Evolutionary conservation across 2,888 invertebrate species (phyloP).

Genomic region (Phortica magna): DNA sequence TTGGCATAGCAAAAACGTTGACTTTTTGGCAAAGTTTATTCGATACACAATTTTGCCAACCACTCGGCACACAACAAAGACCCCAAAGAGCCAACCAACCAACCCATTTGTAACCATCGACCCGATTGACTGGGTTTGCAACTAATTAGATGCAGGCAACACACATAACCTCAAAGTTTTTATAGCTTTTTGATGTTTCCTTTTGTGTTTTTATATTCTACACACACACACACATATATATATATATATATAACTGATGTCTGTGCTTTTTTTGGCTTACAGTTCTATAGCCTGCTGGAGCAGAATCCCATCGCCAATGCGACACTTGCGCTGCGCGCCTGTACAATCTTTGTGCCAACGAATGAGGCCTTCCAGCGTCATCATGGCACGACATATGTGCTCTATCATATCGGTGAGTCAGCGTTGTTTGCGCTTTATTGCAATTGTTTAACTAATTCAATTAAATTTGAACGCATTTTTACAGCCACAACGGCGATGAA

Average conservation of each 20-base stretch:
- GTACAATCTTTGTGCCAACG: conserved; percentile 93
- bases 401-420: conserved; percentile 91
- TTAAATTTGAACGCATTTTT: conserved; percentile 61
- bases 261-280: conserved; percentile 45
- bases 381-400: conserved; percentile 81
- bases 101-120: not conserved
- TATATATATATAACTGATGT: too few species aligned
- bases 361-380: conserved; percentile 91
- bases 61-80: not conserved
- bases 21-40: conserved; percentile 34
- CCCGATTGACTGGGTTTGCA: not conserved
- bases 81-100: not conserved
- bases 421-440: conserved; percentile 3
- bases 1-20: conserved; percentile 58
- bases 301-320: conserved; percentile 86
- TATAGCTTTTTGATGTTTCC: not conserved
- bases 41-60: conserved; percentile 18
- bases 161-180: conserved; percentile 8
- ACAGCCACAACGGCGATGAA: conserved; percentile 88
- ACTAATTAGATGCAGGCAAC: conserved; percentile 6
- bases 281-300: conserved; percentile 89
- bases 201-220: not conserved
- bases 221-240: not conserved
- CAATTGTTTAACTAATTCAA: conserved; percentile 33
- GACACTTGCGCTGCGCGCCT: conserved; percentile 85